phyloP scores from a whole-genome alignment of 2,113 vertebrate genomes.

The Plestiodon gilberti region DNA sequence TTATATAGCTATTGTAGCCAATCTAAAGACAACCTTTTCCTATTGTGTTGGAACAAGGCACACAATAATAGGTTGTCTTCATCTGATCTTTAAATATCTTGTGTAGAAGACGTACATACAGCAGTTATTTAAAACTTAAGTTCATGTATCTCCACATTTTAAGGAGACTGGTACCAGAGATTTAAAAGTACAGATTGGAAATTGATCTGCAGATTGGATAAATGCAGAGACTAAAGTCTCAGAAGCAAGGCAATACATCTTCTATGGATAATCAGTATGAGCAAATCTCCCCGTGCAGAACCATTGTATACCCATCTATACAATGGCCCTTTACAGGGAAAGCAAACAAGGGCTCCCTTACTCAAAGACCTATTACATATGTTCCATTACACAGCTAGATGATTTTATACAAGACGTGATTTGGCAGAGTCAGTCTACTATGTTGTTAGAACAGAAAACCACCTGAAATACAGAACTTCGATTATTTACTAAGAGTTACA shows the following conservation, averaged over 20 bases:
- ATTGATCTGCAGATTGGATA: neutral
- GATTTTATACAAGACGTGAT: neutral
- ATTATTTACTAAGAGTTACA: too few relatives aligned
- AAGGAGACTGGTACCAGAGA: neutral
- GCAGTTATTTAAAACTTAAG: neutral
- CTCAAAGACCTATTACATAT: neutral
- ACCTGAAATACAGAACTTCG: neutral
- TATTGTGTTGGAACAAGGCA: constrained; percentile 38
- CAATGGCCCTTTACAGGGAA: neutral
- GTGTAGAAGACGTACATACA: neutral
- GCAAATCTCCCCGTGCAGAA: neutral
- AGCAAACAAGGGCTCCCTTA: neutral
- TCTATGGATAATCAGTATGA: constrained; percentile 12
- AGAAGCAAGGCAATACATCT: constrained; percentile 27
- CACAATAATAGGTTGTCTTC: neutral
- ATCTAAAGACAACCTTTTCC: constrained; percentile 47
- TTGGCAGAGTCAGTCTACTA: neutral
- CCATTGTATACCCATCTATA: neutral
- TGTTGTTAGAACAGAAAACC: neutral
- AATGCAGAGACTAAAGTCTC: neutral
- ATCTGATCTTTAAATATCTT: constrained; percentile 36
- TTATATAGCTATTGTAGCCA: constrained; percentile 32
- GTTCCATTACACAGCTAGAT: neutral
- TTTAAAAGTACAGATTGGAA: constrained; percentile 7
- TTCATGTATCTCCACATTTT: neutral